phyloP scores from a whole-genome alignment of 2,888 invertebrate species.

The Notodonta dromedarius region DNA sequence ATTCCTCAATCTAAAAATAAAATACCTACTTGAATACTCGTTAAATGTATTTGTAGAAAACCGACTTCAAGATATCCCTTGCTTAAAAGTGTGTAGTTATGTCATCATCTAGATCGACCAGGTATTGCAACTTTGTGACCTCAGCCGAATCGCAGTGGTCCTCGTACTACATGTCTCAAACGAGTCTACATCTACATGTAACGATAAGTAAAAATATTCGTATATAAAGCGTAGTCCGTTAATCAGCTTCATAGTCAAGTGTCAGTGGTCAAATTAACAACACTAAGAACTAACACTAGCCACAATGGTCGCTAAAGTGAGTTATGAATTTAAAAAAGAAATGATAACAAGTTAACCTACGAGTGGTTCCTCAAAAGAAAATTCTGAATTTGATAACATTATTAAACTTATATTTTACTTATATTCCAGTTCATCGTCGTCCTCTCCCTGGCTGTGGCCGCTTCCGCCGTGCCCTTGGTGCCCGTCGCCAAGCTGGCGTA shows the following conservation, averaged over 20 bases:
- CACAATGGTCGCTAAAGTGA: conserved; percentile 7
- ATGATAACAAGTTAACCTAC: neutral
- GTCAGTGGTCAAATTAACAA: neutral
- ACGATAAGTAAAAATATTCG: neutral
- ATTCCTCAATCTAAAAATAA: too few species aligned
- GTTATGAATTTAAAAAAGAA: neutral
- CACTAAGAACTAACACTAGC: neutral
- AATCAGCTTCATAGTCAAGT: neutral
- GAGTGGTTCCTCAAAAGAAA: neutral
- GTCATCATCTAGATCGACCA: neutral
- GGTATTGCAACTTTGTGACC: conserved; percentile 5
- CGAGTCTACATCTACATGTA: neutral
- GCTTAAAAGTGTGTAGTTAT: neutral
- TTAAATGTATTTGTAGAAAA: too few species aligned
- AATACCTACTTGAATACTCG: too few species aligned
- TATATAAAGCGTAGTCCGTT: conserved; percentile 3
- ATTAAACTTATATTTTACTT: neutral
- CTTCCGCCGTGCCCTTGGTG: conserved; percentile 46
- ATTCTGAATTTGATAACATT: too few species aligned
- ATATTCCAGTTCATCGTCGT: conserved; percentile 3
- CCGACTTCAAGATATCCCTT: neutral
- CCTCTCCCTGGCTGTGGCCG: conserved; percentile 33
- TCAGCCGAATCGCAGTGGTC: neutral
- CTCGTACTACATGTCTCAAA: neutral
- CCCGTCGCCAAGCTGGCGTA: conserved; percentile 48